A percentile compares a stretch with the other conserved stretches of the same genome.
phyloP scores from a whole-genome alignment of 2,797 vertebrate genomes.

The Myoxocephalus aenaeus region DNA sequence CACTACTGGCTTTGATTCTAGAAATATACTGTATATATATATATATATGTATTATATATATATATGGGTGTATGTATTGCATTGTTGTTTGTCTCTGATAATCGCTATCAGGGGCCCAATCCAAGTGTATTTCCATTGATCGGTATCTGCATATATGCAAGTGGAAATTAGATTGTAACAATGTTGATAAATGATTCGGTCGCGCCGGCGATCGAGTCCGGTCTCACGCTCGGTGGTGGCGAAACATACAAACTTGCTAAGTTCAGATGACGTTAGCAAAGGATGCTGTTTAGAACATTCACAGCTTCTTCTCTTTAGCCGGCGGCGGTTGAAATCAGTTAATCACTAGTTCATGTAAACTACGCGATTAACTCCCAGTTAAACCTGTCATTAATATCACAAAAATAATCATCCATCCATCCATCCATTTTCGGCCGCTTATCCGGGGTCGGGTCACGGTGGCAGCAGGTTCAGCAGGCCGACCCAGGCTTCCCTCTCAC shows the following conservation, averaged over 20 bases:
- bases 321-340: background rate
- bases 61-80: background rate
- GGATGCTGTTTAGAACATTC: background rate
- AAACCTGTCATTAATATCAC: background rate
- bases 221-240: background rate
- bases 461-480: too few relatives aligned
- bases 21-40: too few relatives aligned
- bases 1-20: background rate
- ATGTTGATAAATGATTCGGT: conserved; percentile 1
- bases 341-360: background rate
- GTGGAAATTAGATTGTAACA: conserved; percentile 6
- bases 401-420: background rate
- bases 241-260: background rate
- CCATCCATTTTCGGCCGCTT: too few relatives aligned
- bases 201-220: background rate
- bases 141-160: background rate
- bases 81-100: background rate
- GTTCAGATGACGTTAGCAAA: background rate
- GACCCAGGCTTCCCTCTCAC: too few relatives aligned
- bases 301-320: background rate
- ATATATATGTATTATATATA: too few relatives aligned
- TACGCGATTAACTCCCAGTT: background rate
- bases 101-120: background rate
- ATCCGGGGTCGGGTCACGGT: too few relatives aligned
- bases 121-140: background rate